These are phyloP conservation scores for Pelodiscus sinensis DNA, from an alignment of 2,113 vertebrate genomes.

Conservation along the genomic window DNA sequence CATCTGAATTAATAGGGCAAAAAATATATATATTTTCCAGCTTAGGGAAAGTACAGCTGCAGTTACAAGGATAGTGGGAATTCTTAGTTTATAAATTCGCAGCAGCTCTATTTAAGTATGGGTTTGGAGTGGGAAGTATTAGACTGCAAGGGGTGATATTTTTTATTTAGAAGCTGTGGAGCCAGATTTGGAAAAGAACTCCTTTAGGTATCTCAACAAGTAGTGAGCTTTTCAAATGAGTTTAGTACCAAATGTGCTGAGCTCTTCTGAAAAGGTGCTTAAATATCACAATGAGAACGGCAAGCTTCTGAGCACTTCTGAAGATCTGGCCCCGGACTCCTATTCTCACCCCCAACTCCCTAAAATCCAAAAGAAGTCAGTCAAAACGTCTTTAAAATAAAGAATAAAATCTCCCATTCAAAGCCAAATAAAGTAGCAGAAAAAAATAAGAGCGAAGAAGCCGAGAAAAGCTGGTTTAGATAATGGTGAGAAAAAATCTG, in stretches of 20 bases:
- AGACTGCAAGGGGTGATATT: neutral
- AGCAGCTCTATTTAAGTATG: neutral
- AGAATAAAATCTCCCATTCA: neutral
- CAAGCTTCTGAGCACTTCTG: conserved; percentile 3
- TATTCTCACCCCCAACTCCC: neutral
- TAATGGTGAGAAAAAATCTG: neutral
- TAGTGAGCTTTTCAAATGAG: neutral
- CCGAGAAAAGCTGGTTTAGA: neutral
- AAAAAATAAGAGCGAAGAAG: neutral
- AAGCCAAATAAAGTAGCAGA: neutral
- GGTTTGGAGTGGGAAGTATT: neutral
- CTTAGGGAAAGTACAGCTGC: neutral
- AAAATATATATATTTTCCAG: neutral
- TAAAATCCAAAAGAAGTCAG: neutral
- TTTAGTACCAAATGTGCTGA: neutral
- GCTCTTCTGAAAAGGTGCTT: neutral
- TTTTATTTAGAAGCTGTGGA: neutral
- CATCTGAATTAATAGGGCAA: neutral
- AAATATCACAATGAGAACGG: neutral
- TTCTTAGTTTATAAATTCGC: neutral
- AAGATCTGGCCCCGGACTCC: neutral
- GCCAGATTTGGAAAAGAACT: neutral
- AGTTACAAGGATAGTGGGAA: neutral
- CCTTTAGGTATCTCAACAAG: neutral
- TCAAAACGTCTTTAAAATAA: neutral